Conservation (phyloP, 2,113 vertebrate genomes). For the Ammospiza nelsoni region DNA sequence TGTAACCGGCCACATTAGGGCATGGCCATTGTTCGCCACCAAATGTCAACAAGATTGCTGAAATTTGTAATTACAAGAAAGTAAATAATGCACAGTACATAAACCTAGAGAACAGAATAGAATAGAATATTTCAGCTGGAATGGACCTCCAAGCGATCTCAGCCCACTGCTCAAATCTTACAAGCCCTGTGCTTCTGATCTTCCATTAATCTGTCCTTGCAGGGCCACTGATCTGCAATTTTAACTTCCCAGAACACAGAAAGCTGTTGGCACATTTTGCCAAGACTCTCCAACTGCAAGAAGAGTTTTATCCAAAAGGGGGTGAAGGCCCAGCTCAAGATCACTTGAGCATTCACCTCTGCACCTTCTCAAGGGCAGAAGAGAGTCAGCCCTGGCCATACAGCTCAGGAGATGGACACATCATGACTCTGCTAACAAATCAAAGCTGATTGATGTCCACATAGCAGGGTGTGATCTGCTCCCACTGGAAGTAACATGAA, state of each 20-base stretch:
- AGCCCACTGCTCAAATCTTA: background rate
- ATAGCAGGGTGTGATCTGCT: background rate
- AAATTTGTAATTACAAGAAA: background rate
- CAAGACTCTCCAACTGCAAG: background rate
- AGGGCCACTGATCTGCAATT: background rate
- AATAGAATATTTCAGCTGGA: background rate
- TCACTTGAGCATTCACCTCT: background rate
- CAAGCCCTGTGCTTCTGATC: background rate
- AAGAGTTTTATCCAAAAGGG: background rate
- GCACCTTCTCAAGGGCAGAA: background rate
- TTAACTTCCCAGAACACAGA: background rate
- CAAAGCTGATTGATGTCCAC: fast-evolving
- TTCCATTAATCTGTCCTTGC: background rate
- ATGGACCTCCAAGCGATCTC: background rate
- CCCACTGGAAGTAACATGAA: background rate
- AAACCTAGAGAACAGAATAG: background rate
- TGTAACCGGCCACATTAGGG: background rate
- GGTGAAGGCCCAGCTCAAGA: background rate
- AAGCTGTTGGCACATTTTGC: background rate
- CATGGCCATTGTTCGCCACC: background rate
- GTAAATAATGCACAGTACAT: fast-evolving
- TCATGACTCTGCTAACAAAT: background rate
- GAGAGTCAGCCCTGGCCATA: background rate
- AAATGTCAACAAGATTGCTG: background rate
- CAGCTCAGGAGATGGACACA: background rate